These are phyloP conservation scores for Autographa pulchrina DNA, from an alignment of 2,888 invertebrate species.

Conservation along the genomic window DNA sequence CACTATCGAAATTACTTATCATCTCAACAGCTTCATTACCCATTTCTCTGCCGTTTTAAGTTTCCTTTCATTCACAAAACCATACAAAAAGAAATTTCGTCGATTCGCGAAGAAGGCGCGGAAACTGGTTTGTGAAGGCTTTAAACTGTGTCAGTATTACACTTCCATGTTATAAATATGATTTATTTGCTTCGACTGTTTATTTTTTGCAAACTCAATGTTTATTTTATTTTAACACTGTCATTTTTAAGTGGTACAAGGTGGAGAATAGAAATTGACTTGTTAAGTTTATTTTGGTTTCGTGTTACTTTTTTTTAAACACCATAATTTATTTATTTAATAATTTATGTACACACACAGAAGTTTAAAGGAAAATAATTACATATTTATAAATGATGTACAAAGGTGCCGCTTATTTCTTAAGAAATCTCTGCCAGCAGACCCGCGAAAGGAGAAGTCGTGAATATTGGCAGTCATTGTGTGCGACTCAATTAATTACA, in stretches of 20 bases:
- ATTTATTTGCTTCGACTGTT: conserved; percentile 15
- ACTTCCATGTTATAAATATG: neutral
- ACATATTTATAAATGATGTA: no score
- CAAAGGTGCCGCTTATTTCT: no score
- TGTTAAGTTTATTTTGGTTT: neutral
- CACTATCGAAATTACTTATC: no score
- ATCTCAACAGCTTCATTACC: no score
- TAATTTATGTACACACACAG: no score
- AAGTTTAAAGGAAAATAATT: no score
- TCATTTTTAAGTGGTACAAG: neutral
- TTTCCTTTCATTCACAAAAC: neutral
- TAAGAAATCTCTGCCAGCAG: no score
- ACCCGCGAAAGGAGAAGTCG: no score
- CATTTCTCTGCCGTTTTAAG: neutral
- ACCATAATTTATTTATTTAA: no score
- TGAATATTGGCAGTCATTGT: no score
- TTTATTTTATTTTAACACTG: conserved; percentile 12
- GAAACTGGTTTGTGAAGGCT: neutral
- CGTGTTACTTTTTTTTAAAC: neutral
- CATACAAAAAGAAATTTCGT: neutral
- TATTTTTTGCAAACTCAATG: conserved; percentile 20
- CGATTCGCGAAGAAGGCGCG: conserved; percentile 1
- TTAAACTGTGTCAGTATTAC: neutral
- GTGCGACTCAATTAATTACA: no score
- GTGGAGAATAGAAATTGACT: neutral